phyloP scores from a whole-genome alignment of 2,888 invertebrate species.

The Bembecia ichneumoniformis region DNA sequence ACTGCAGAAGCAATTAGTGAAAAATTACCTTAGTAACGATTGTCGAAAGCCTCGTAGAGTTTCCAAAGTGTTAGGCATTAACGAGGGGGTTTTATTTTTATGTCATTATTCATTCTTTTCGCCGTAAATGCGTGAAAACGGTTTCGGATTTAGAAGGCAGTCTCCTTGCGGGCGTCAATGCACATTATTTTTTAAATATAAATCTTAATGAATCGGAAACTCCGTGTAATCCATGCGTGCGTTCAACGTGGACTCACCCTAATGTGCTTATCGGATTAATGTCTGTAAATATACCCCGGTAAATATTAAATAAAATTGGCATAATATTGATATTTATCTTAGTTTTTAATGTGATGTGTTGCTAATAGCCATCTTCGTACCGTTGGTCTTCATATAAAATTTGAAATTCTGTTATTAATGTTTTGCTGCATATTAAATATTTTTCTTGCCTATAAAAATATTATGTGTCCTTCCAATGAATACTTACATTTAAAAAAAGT shows the following conservation, averaged over 20 bases:
- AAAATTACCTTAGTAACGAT: too few relatives aligned
- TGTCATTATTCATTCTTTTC: constrained; percentile 1
- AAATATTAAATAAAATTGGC: constrained; percentile 3
- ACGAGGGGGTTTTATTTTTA: not conserved
- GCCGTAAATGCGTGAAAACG: constrained; percentile 14
- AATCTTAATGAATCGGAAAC: constrained; percentile 27
- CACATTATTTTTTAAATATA: constrained; percentile 31
- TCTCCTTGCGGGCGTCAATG: constrained; percentile 22
- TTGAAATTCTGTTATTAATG: too few relatives aligned
- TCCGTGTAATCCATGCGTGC: constrained; percentile 11
- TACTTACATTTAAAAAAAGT: too few relatives aligned
- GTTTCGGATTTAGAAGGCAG: constrained; percentile 9
- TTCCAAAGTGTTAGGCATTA: not conserved
- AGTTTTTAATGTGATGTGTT: too few relatives aligned
- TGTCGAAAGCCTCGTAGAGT: not conserved
- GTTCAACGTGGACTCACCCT: constrained; percentile 13
- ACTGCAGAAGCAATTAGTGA: too few relatives aligned
- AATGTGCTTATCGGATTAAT: constrained; percentile 18
- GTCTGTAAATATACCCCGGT: constrained; percentile 2
- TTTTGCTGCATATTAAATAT: too few relatives aligned
- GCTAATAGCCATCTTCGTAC: too few relatives aligned
- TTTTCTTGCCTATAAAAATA: too few relatives aligned
- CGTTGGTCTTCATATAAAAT: too few relatives aligned
- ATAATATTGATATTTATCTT: not conserved
- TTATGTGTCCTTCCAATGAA: too few relatives aligned